Percentiles rank a stretch among this genome's conserved stretches.
Evolutionary conservation across 2,113 vertebrate genomes (phyloP).

Genomic region (Alaudala cheleensis): DNA sequence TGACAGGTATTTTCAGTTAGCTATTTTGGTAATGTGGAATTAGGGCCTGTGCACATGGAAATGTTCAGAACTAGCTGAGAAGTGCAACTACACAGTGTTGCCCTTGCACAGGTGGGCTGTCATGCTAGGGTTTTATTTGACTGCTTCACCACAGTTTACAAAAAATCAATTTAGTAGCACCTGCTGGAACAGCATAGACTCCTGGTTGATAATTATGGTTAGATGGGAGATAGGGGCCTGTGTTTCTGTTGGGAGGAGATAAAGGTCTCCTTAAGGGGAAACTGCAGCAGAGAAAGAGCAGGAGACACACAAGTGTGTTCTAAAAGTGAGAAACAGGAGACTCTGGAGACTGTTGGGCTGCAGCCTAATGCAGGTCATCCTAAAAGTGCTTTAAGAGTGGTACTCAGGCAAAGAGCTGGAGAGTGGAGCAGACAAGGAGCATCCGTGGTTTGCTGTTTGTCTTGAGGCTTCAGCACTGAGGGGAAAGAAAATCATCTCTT

Average conservation of each 20-base stretch:
- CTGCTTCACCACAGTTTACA: background rate
- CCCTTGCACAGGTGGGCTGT: background rate
- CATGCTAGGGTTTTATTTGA: background rate
- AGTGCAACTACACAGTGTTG: background rate
- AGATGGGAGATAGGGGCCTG: too few relatives aligned
- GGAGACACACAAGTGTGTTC: background rate
- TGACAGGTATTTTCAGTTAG: background rate
- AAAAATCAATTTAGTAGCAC: background rate
- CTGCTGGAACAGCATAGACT: background rate
- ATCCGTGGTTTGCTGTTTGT: background rate
- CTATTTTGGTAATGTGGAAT: background rate
- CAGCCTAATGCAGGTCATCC: background rate
- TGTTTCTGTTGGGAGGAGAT: background rate
- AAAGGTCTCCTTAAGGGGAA: background rate
- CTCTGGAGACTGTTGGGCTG: background rate
- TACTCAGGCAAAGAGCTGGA: background rate
- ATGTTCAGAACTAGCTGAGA: background rate
- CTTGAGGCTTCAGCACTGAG: background rate
- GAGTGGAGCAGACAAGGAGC: background rate
- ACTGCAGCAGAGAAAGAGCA: background rate
- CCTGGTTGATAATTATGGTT: accelerated
- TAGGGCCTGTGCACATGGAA: background rate
- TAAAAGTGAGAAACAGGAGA: background rate
- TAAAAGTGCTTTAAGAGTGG: background rate
- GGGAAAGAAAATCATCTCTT: background rate